Evolutionary conservation across 2,888 invertebrate genomes (phyloP), one percentile per base, ranked within the genome.

Genomic region (Drosophila gaucha): DNA sequence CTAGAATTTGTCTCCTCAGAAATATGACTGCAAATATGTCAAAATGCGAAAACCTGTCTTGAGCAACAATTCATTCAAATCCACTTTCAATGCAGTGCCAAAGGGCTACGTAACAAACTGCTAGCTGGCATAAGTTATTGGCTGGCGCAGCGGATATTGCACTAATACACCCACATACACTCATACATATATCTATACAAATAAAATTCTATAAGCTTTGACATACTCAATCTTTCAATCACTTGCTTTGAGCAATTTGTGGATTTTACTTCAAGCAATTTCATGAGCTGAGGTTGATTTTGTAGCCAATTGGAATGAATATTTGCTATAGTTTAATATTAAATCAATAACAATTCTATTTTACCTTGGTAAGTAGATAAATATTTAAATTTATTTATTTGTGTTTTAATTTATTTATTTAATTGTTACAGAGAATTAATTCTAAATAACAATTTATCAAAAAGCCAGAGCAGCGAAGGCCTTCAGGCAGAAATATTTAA

Each of bases 41-140:
- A 59, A 22, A 2, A 46, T n/a, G n/a, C n/a, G n/a, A n/a, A n/a
- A n/a, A n/a, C n/a, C 20, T 41, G 22, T 28, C 65, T 46, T 39
- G 3, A 31, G 41, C 36, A 31, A 38, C 22, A 35, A 31, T 12
- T 6, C 46, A 47, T 52, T 36, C 46, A 22, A 39, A 49, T 44
- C 20, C 18, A 9, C 35, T n/a, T 51, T 31, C n/a, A 16, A 24
- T 38, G 20, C 28, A 18, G 22, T 16, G 31, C 16, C 39, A 6
- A 54, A 33, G 43, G 47, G 41, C 43, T 54, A 46, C 55, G 44
- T 54, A 74, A 62, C 55, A 57, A 62, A 18, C 36, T 39, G 35
- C 43, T 44, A 49, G 50, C 55, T 67, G 55, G 8, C 55, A 10
- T 22, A 74, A 71, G 55, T 67, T 43, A 38, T 49, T 60, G 63